Conservation (phyloP, 2,888 invertebrate species). For the Tortrix viridana region DNA sequence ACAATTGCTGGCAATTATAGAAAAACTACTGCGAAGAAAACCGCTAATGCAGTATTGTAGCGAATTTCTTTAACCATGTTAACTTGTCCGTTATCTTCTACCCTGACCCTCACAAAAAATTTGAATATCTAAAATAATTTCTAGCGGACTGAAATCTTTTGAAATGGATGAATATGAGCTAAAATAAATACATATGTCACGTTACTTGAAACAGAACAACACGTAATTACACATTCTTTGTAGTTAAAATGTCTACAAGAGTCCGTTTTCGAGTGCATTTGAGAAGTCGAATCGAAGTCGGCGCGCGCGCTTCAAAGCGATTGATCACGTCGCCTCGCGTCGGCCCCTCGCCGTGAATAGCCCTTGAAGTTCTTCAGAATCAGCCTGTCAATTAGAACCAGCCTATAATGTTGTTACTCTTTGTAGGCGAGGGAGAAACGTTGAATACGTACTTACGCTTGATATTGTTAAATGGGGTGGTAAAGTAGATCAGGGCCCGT, state of each 20-base stretch:
- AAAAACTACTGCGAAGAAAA: background rate
- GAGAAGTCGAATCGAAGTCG: conserved; percentile 21
- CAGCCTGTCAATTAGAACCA: conserved; percentile 41
- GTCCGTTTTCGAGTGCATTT: conserved; percentile 24
- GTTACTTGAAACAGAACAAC: too few relatives aligned
- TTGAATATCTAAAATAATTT: too few relatives aligned
- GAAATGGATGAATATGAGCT: too few relatives aligned
- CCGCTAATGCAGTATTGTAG: background rate
- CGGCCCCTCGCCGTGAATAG: conserved; percentile 25
- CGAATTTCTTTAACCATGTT: too few relatives aligned
- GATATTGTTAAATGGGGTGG: too few relatives aligned
- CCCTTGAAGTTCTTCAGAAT: conserved; percentile 38
- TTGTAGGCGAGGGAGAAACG: background rate
- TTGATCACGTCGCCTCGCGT: conserved; percentile 55
- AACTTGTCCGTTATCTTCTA: too few relatives aligned
- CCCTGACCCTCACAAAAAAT: too few relatives aligned
- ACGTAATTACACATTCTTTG: conserved; percentile 2
- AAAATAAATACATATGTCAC: too few relatives aligned
- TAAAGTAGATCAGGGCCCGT: too few relatives aligned
- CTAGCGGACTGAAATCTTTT: too few relatives aligned
- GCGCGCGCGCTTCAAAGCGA: conserved; percentile 53
- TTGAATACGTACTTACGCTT: background rate
- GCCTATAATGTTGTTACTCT: conserved; percentile 22
- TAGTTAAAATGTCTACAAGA: background rate
- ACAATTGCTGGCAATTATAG: conserved; percentile 8